Evolutionary conservation across 2,888 invertebrate genomes (phyloP), one percentile per base, ranked within the genome.

Genomic region (Brachycybe producta): DNA sequence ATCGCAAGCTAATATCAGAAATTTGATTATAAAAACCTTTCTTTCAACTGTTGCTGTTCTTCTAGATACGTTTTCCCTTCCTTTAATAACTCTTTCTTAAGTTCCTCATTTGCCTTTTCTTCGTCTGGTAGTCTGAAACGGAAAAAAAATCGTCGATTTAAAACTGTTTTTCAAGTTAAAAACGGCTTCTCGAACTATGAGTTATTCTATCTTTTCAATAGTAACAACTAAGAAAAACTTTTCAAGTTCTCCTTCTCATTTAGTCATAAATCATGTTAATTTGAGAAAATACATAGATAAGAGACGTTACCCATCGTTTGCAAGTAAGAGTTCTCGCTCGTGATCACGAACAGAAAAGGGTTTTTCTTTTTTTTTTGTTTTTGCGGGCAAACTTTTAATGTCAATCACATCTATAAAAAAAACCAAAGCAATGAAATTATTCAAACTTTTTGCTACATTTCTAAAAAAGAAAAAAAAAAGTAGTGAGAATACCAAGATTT

Each of bases 311-410:
- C 80, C 83, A 53, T 73, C 76, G 57, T 77, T 77, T 59, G 84
- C 79, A 27, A 82, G 61, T 27, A 87, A 73, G 24, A 85, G 70
- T 57, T 82, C 77, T 39, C 84, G 68, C 61, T 90, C 84, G 63
- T 84, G 86, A 63, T 88, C 86, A 60, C 81, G 78, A 32, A 88
- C 65, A 45, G 71, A 79, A 56, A 86, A 66, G 1, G 76, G 73
- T 58, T 79, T 75, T 2, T 73, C 67, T 57, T 72, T 72, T 41
- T 57, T 46, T 62, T 64, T 58, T 61, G 66, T 57, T 58, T 72
- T 71, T 55, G 66, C 56, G 58, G 59, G 53, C 36, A 56, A 53
- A 49, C 58, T 60, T 32, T 36, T 15, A 3, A 23, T n/a, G 2
- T n/a, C 21, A 26, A 7, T 13, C 13, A 11, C 30, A 11, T 24